A percentile compares a stretch with the other conserved stretches of the same genome.
Evolutionary conservation across 2,113 vertebrate species (phyloP).

Genomic region (Hippocampus zosterae): DNA sequence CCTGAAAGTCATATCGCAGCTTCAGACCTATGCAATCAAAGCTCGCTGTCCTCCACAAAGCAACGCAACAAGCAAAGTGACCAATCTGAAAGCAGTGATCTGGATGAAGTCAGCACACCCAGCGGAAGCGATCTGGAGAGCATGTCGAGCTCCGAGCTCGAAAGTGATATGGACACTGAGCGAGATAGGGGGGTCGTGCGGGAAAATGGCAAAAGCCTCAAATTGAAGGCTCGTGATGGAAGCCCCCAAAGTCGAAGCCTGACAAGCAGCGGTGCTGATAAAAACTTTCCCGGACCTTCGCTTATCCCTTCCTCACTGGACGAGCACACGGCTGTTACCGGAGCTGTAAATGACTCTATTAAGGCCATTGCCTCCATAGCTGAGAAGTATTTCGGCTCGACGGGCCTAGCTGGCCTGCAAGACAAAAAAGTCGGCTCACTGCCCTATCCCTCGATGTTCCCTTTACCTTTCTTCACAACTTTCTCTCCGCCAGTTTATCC

Average conservation of each 20-base stretch:
- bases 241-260: slow-evolving; percentile 82
- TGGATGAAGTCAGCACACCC: slow-evolving; percentile 98
- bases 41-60: slow-evolving; percentile 75
- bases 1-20: slow-evolving; percentile 76
- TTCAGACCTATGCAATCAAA: slow-evolving; percentile 75
- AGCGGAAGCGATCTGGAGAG: slow-evolving; percentile 98
- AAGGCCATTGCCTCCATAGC: slow-evolving; percentile 99
- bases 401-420: slow-evolving; percentile 92
- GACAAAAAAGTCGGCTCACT: slow-evolving; percentile 93
- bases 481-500: slow-evolving; percentile 97
- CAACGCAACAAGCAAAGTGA: slow-evolving; percentile 86
- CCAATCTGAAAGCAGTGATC: slow-evolving; percentile 97
- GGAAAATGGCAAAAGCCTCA: slow-evolving; percentile 92
- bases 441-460: slow-evolving; percentile 98
- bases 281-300: slow-evolving; percentile 86
- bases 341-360: slow-evolving; percentile 99
- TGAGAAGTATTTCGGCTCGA: slow-evolving; percentile 99
- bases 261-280: slow-evolving; percentile 78
- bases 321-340: slow-evolving; percentile 93
- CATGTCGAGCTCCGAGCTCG: slow-evolving; percentile 94
- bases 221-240: slow-evolving; percentile 82
- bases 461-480: slow-evolving; percentile 95
- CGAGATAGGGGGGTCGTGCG: slow-evolving; percentile 89
- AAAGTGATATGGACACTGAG: slow-evolving; percentile 98
- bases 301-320: slow-evolving; percentile 88